Percentiles rank a stretch among this genome's conserved stretches.
phyloP scores from a whole-genome alignment of 2,888 invertebrate species.

The Sussaba pulchella region DNA sequence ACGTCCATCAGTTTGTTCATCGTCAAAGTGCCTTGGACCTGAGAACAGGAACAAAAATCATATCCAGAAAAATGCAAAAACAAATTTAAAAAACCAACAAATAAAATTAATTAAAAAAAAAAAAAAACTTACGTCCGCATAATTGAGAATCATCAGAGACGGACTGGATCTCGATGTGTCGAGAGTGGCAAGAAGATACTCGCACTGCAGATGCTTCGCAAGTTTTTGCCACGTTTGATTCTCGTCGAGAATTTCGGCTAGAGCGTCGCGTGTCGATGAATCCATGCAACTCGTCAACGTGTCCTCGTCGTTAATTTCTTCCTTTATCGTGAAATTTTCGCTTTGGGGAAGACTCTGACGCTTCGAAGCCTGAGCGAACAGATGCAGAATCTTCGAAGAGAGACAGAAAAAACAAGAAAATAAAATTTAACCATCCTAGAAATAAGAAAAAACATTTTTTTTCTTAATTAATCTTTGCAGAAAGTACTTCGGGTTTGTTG shows the following conservation, averaged over 20 bases:
- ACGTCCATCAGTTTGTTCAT: constrained; percentile 77
- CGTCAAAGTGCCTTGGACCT: constrained; percentile 74
- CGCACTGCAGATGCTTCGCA: constrained; percentile 85
- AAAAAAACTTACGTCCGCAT: constrained; percentile 79
- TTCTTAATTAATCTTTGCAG: too few relatives aligned
- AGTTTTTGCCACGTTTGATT: constrained; percentile 87
- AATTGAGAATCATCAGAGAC: constrained; percentile 86
- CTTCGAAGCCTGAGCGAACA: constrained; percentile 66
- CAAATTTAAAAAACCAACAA: too few relatives aligned
- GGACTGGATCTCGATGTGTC: constrained; percentile 84
- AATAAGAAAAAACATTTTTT: too few relatives aligned
- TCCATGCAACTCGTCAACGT: constrained; percentile 76
- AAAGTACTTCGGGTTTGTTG: constrained; percentile 78
- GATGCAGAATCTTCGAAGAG: constrained; percentile 72
- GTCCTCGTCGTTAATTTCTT: constrained; percentile 74
- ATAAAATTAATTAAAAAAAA: too few relatives aligned
- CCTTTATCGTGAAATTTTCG: constrained; percentile 70
- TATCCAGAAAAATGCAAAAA: too few relatives aligned
- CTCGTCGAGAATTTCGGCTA: constrained; percentile 86
- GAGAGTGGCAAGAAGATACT: constrained; percentile 85
- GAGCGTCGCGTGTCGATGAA: constrained; percentile 82
- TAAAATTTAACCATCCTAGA: too few relatives aligned
- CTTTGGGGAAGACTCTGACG: constrained; percentile 32
- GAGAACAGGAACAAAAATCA: constrained; percentile 40
- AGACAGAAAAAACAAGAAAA: too few relatives aligned